Evolutionary conservation across 2,797 vertebrate species (phyloP).

Genomic region (Varecia variegata): DNA sequence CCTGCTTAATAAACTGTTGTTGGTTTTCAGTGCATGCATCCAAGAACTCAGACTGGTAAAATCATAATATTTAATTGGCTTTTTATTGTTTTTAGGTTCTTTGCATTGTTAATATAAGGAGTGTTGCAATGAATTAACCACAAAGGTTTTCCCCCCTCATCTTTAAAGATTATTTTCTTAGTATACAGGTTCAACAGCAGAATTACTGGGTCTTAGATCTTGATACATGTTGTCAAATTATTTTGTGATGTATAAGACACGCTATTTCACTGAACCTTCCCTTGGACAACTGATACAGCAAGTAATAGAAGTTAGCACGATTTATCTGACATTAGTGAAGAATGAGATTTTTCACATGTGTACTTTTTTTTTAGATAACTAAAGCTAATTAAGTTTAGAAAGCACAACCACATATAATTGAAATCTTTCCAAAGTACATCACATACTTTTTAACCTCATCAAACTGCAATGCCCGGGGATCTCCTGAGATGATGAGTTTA

Average conservation of each 20-base stretch:
- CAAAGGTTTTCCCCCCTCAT: background rate
- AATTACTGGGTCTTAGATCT: background rate
- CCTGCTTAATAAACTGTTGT: background rate
- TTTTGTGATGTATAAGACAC: background rate
- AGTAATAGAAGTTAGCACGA: background rate
- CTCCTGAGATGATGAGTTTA: background rate
- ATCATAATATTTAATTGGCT: background rate
- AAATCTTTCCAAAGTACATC: background rate
- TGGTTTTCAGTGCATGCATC: background rate
- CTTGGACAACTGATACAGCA: background rate
- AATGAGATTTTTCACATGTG: background rate
- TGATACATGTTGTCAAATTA: background rate
- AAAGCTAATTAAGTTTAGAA: background rate
- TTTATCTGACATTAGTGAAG: background rate
- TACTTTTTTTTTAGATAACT: background rate
- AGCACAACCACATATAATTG: background rate
- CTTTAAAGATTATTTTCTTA: background rate
- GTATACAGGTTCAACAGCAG: background rate
- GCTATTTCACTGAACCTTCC: background rate
- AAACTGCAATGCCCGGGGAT: background rate
- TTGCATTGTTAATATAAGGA: background rate
- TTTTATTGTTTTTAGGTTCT: background rate
- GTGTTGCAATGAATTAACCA: background rate
- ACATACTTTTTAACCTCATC: background rate
- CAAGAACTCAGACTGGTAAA: background rate